These are phyloP conservation scores for Myopa testacea DNA, from an alignment of 2,888 invertebrate genomes.

Conservation along the genomic window DNA sequence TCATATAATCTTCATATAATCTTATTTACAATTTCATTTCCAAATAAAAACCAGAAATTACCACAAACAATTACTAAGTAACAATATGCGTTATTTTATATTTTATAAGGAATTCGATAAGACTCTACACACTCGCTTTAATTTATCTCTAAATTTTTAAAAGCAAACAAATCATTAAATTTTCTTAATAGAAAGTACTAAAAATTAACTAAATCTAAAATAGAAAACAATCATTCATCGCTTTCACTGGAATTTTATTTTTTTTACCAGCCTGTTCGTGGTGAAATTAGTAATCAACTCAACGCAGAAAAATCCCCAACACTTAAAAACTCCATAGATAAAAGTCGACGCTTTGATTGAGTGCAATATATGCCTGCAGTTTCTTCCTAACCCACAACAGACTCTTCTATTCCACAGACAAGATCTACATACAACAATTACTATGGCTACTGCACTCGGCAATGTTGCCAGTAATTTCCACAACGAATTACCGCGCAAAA, in stretches of 20 bases:
- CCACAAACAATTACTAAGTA: background rate
- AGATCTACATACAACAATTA: no score
- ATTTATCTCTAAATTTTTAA: no score
- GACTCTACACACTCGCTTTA: no score
- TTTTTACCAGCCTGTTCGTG: background rate
- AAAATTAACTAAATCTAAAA: background rate
- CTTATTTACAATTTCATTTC: background rate
- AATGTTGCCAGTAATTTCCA: no score
- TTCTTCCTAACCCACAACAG: no score
- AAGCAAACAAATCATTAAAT: no score
- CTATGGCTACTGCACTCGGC: no score
- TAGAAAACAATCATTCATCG: background rate
- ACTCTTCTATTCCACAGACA: no score
- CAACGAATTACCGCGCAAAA: no score
- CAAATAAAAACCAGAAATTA: background rate
- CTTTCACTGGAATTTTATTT: constrained; percentile 13
- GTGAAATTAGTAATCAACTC: constrained; percentile 5
- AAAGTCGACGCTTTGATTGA: constrained; percentile 11
- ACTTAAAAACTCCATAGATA: background rate
- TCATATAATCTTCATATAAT: background rate
- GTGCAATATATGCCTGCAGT: background rate
- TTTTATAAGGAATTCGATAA: no score
- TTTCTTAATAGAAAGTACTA: no score
- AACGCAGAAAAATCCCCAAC: constrained; percentile 6
- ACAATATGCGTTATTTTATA: background rate